Percentiles rank a stretch among this genome's conserved stretches.
Evolutionary conservation across 2,113 vertebrate genomes (phyloP).

Genomic region (Calonectris borealis): DNA sequence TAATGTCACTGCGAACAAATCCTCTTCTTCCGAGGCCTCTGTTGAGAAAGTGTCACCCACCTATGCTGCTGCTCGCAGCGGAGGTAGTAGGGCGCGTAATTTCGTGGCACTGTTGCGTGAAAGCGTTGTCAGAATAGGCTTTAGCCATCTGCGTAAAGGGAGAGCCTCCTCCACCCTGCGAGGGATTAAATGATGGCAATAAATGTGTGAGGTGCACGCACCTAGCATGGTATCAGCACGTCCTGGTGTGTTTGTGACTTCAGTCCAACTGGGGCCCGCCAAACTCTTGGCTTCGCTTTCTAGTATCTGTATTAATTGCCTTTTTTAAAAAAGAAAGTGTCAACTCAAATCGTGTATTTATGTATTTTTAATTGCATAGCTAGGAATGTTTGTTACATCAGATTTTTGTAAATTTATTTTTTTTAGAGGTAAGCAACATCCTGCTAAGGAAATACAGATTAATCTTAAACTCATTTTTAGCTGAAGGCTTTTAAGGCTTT

Average conservation of each 20-base stretch:
- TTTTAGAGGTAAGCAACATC: not conserved
- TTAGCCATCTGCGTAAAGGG: not conserved
- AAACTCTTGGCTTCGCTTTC: not conserved
- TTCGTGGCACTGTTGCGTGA: not conserved
- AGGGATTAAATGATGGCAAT: not conserved
- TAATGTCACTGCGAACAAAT: not conserved
- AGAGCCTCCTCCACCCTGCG: not conserved
- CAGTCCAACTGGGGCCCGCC: not conserved
- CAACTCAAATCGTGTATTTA: not conserved
- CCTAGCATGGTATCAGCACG: accelerated
- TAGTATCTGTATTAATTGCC: not conserved
- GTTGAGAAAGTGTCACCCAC: not conserved
- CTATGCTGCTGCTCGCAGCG: not conserved
- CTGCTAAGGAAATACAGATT: not conserved
- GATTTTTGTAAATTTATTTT: not conserved
- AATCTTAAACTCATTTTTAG: not conserved
- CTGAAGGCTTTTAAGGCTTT: not conserved
- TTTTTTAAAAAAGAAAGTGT: too few relatives aligned
- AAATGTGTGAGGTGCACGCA: not conserved
- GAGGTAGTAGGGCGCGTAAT: not conserved
- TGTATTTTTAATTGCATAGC: not conserved
- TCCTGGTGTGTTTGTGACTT: not conserved
- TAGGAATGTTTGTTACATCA: not conserved
- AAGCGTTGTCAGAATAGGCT: not conserved
- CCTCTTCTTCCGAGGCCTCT: not conserved